phyloP scores from a whole-genome alignment of 2,888 invertebrate species.

The Crocallis elinguaria region DNA sequence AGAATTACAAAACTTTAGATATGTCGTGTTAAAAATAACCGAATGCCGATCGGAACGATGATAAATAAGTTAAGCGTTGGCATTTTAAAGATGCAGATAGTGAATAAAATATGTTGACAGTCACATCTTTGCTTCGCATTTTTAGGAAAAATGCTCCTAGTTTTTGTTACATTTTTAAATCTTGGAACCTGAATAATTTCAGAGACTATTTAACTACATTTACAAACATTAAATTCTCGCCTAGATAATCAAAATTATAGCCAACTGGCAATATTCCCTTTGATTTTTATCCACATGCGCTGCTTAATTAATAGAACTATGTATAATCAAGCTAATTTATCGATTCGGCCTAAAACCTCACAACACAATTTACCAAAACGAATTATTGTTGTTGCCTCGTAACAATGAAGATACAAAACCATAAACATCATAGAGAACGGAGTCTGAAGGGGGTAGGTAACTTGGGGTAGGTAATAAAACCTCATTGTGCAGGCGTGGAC shows the following conservation, averaged over 20 bases:
- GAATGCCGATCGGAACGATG: conserved; percentile 7
- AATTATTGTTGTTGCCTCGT: conserved; percentile 3
- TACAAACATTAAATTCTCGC: too few relatives aligned
- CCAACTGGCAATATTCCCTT: too few relatives aligned
- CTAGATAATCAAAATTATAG: too few relatives aligned
- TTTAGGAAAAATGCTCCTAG: conserved; percentile 11
- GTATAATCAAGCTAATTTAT: too few relatives aligned
- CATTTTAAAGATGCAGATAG: conserved; percentile 15
- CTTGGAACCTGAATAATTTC: background rate
- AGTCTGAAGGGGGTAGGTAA: conserved; percentile 14
- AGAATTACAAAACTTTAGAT: conserved; percentile 7
- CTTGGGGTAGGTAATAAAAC: conserved; percentile 8
- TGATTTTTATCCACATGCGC: too few relatives aligned
- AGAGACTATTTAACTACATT: too few relatives aligned
- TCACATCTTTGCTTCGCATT: conserved; percentile 6
- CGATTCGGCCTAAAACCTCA: too few relatives aligned
- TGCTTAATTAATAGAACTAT: too few relatives aligned
- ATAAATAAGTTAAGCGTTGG: conserved; percentile 14
- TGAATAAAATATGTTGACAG: conserved; percentile 17
- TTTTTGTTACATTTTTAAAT: background rate
- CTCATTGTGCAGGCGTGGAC: conserved; percentile 35
- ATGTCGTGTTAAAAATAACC: conserved; percentile 11
- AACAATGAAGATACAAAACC: conserved; percentile 5
- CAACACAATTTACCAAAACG: background rate
- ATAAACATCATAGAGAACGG: conserved; percentile 10